Evolutionary conservation across 1,140 invertebrate species (phyloP), one percentile per base, ranked within the genome.

Genomic region (Bicyclus anynana): DNA sequence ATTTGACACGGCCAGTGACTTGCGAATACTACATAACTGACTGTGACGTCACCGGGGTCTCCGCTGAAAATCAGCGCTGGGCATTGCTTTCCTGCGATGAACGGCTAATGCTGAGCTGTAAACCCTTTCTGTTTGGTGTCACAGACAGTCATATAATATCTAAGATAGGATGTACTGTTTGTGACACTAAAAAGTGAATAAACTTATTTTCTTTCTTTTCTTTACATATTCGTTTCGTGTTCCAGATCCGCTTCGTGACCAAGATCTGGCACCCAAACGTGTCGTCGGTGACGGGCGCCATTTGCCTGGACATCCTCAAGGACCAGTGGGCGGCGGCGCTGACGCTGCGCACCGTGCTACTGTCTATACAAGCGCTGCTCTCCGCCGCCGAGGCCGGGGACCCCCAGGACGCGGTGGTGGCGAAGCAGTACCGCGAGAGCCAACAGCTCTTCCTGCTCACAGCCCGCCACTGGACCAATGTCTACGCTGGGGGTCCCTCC

Each of bases 221-320:
- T n/a, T n/a, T n/a, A n/a, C n/a, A n/a, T n/a, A n/a, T n/a, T n/a
- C n/a, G n/a, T n/a, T n/a, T n/a, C n/a, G n/a, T n/a, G n/a, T n/a
- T n/a, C 88, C 69, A 96, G 94, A 94, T 96, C 57, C 91, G 94
- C 29, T 99, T 99, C 91, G 92, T 97, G 62, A 99, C 98, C 57
- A 97, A 96, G 91, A 98, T 99, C 82, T 99, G 98, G 99, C 98
- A 99, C 91, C 99, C 98, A 46, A 99, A 99, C 90, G 98, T 99
- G 71, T 99, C 97, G 51, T 99, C 97, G 16, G 98, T 98, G 4
- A 99, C 98, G 21, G 98, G 99, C 53, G 97, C 97, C 33, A 99
- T 99, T 79, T 99, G 99, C 90, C 91, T 99, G 83, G 99, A 99
- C 89, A 99, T 99, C 77, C 91, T 99, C 13, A 99, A 99, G 92